Base-by-base conservation (phyloP, 1,140 invertebrate species). In the Trichomalopsis sarcophagae region DNA sequence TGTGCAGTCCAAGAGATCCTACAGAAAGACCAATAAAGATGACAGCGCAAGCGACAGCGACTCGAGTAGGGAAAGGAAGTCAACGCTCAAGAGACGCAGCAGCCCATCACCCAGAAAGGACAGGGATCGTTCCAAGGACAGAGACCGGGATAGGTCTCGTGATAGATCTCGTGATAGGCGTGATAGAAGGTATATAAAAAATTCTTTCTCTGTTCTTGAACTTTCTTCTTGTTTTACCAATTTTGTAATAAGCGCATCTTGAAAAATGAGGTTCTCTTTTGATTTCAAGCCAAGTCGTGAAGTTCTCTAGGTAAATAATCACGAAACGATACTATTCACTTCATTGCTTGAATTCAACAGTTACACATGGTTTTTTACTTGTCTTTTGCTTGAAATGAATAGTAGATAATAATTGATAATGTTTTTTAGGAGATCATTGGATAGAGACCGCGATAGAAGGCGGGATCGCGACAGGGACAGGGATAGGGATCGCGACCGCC, bases 1-100 rank as follows among this genome's bases (percentile, higher is more conserved):
- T 75, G 95, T 97, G 11, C 96, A 97, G 89, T 96, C 96, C 68
- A 97, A 97, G 87, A 93, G 97, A 36, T 97, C 98, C 79, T 98
- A 98, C 89, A 94, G 97, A 13, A 95, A 94, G 76, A 97, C 97
- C 77, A 97, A 97, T 89, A 96, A 97, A 71, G 96, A 97, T 87
- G 96, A 95, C 75, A 97, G 96, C 87, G 94, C 92, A 47, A 94
- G 93, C 55, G 94, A 93, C 30, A 94, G 92, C 86, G 94, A 94
- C 62, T 94, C 94, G 0, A 94, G 94, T 68, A 88, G 92, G 0
- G 92, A 93, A 2, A 90, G 91, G 82, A 93, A 93, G 81, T 91
- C 91, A 0, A 87, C 90, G 1, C 84, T 89, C 3, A 93, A 92
- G 76, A 87, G 92, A 80, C 90, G 92, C 7, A 93, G 91, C 44